A percentile compares a stretch with the other conserved stretches of the same genome.
Evolutionary conservation across 1,140 invertebrate genomes (phyloP).

Genomic region (Asobara japonica): DNA sequence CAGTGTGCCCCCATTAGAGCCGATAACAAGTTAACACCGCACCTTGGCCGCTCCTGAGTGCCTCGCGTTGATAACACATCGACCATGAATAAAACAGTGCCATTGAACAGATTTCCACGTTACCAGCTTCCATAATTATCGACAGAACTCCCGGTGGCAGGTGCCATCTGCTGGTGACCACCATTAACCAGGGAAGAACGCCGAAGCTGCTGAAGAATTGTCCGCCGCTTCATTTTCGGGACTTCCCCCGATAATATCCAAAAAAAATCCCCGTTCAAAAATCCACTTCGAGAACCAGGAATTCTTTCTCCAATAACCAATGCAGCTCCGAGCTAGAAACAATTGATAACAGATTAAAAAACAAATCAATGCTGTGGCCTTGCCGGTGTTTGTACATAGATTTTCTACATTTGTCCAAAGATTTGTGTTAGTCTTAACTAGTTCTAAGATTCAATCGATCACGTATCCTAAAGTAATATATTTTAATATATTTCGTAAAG

Average conservation of each 20-base stretch:
- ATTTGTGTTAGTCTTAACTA: constrained; percentile 37
- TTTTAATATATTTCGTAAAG: not conserved
- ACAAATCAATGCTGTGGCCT: not conserved
- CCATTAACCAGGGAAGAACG: too few species aligned
- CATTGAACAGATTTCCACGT: not conserved
- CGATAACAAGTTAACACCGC: constrained; percentile 56
- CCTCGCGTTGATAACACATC: not conserved
- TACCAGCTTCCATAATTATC: not conserved
- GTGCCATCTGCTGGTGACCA: constrained; percentile 32
- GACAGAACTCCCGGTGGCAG: constrained; percentile 24
- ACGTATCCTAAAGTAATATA: not conserved
- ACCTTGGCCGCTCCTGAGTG: constrained; percentile 51
- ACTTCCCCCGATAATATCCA: too few species aligned
- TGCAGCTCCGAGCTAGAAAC: too few species aligned
- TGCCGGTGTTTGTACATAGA: constrained; percentile 44
- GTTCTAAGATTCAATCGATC: not conserved
- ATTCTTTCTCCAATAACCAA: too few species aligned
- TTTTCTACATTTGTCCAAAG: constrained; percentile 48
- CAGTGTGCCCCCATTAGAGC: constrained; percentile 63
- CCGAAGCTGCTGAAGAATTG: too few species aligned
- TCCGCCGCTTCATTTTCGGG: too few species aligned
- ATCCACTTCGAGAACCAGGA: too few species aligned
- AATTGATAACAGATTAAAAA: not conserved
- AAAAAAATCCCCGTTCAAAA: too few species aligned
- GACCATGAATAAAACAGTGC: not conserved